Evolutionary conservation across 2,113 vertebrate species (phyloP), one percentile per base, ranked within the genome.

Genomic region (Marcusenius ussheri): DNA sequence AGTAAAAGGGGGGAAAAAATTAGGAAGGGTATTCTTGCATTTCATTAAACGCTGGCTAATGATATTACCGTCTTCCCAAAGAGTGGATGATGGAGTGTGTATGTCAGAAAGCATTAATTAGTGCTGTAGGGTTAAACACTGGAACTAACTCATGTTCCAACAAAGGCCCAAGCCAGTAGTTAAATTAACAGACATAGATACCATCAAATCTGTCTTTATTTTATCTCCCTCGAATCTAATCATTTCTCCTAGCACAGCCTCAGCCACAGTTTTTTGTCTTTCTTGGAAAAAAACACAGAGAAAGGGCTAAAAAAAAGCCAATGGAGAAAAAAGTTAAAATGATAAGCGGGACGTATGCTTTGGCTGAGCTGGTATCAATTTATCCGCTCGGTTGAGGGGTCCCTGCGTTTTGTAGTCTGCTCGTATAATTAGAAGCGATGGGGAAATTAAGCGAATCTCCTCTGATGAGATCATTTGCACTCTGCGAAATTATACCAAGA

Each of bases 111-210:
- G 97, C 97, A 98, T 98, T 97, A 98, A 99, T 99, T 98, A 98
- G 98, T 97, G 96, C 96, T 97, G 97, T 96, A 97, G 97, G 98
- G 98, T 99, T 99, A 99, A 99, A 99, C 96, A 97, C 97, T 98
- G 97, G 97, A 99, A 98, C 97, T 98, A 98, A 98, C 97, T 99
- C 97, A 96, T 98, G 97, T 98, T 98, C 98, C 98, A 98, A 98
- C 97, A 97, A 97, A 98, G 97, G 97, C 96, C 97, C 97, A 97
- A 96, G 97, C 96, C 97, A 97, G 97, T 97, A 97, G 97, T 98
- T 98, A 98, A 98, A 99, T 98, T 97, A 97, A 97, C 96, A 97
- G 96, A 95, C 97, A 97, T 97, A 98, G 98, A 99, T 98, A 98
- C 96, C 96, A 97, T 97, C 97, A 97, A 96, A 97, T 97, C 95